Evolutionary conservation across 2,888 invertebrate genomes (phyloP).

Genomic region (Myathropa florea): DNA sequence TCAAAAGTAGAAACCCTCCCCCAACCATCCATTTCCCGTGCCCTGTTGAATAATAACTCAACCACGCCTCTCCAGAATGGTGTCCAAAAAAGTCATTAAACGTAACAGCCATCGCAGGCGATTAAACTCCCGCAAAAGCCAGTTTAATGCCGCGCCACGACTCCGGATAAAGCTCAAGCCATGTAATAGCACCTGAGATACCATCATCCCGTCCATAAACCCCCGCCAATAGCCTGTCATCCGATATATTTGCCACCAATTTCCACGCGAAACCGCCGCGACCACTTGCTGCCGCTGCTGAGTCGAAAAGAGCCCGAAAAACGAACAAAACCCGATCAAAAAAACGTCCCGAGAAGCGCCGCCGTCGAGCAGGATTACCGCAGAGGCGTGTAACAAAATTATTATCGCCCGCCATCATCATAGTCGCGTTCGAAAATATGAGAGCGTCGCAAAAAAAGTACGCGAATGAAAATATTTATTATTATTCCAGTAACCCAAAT

Average conservation of each 20-base stretch:
- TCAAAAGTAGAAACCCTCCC: too few relatives aligned
- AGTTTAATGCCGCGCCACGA: neutral
- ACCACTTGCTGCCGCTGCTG: neutral
- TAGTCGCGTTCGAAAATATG: conserved; percentile 2
- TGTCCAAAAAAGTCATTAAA: neutral
- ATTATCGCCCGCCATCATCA: conserved; percentile 10
- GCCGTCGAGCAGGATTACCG: neutral
- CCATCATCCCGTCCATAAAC: neutral
- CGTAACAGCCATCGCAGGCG: neutral
- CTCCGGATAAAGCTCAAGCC: neutral
- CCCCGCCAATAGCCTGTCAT: neutral
- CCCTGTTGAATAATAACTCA: too few relatives aligned
- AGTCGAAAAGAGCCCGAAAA: neutral
- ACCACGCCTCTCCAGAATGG: neutral
- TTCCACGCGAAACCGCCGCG: neutral
- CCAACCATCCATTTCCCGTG: too few relatives aligned
- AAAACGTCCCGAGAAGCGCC: neutral
- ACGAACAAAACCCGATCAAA: neutral
- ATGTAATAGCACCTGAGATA: neutral
- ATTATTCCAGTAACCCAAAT: conserved; percentile 66
- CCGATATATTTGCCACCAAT: neutral
- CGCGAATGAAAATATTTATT: conserved; percentile 20
- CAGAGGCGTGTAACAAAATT: neutral
- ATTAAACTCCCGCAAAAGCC: neutral
- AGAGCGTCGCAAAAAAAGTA: neutral